Evolutionary conservation across 2,797 vertebrate species (phyloP).

Genomic region (Parotocinclus haroldoi): DNA sequence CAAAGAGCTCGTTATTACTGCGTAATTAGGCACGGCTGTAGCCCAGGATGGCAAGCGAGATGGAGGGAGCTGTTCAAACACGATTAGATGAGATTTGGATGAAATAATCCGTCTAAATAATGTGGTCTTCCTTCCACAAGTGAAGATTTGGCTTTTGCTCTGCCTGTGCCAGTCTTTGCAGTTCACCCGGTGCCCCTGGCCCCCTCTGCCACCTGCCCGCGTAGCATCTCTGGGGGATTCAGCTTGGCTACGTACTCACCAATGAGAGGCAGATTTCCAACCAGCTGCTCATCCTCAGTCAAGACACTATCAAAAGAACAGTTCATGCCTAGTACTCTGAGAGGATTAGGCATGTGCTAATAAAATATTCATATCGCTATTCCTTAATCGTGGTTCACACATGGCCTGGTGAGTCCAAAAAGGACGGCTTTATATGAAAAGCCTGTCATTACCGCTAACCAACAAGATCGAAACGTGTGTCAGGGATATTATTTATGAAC

Average conservation of each 20-base stretch:
- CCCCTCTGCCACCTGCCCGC: constrained; percentile 28
- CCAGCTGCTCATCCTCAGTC: constrained; percentile 33
- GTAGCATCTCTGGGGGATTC: constrained; percentile 24
- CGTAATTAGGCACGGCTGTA: constrained; percentile 20
- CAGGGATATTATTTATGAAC: too few species aligned
- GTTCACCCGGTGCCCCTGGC: constrained; percentile 19
- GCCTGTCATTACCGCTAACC: too few species aligned
- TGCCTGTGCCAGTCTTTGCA: constrained; percentile 2
- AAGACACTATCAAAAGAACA: constrained; percentile 14
- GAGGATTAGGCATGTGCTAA: constrained; percentile 9
- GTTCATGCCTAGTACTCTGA: constrained; percentile 20
- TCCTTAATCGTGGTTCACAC: too few species aligned
- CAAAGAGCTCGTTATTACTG: constrained; percentile 16
- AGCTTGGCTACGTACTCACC: background rate
- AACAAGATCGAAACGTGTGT: too few species aligned
- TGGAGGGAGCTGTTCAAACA: constrained; percentile 61
- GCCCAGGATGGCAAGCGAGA: constrained; percentile 10
- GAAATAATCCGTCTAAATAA: constrained; percentile 86
- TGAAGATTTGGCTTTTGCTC: constrained; percentile 25
- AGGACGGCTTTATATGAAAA: too few species aligned
- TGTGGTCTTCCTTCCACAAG: constrained; percentile 69
- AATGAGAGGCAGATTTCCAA: constrained; percentile 26
- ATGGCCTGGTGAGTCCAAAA: too few species aligned
- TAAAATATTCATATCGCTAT: too few species aligned
- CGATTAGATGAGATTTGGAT: constrained; percentile 89